phyloP scores from a whole-genome alignment of 2,113 vertebrate genomes.

The Zosterops borbonicus region DNA sequence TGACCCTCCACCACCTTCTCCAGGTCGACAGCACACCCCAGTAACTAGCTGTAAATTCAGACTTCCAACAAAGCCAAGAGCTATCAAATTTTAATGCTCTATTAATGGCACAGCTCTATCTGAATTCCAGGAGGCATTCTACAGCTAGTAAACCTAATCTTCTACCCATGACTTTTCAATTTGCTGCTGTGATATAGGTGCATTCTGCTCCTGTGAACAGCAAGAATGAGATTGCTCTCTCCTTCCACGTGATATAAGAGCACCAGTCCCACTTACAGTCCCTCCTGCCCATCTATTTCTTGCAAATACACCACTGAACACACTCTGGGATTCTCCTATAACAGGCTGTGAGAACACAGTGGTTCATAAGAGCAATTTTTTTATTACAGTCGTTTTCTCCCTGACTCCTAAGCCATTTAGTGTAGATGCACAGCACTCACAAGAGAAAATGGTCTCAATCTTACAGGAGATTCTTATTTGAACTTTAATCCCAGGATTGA shows the following conservation, averaged over 20 bases:
- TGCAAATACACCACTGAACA: background rate
- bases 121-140: conserved; percentile 20
- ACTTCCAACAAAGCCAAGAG: background rate
- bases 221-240: background rate
- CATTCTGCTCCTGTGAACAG: background rate
- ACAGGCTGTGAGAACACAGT: background rate
- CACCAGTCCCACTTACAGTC: accelerated
- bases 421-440: accelerated
- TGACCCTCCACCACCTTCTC: background rate
- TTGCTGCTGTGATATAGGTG: background rate
- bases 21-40: accelerated
- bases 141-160: conserved; percentile 10
- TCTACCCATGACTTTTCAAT: background rate
- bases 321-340: background rate
- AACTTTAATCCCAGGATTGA: background rate
- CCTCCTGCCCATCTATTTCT: background rate
- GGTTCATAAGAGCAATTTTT: background rate
- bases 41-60: background rate
- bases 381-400: background rate
- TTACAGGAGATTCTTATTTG: background rate
- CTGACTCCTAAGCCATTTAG: background rate
- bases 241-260: background rate
- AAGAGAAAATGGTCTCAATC: background rate
- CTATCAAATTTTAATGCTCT: background rate
- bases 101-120: background rate